phyloP scores from a whole-genome alignment of 2,113 vertebrate species.

The Tragulus kanchil region DNA sequence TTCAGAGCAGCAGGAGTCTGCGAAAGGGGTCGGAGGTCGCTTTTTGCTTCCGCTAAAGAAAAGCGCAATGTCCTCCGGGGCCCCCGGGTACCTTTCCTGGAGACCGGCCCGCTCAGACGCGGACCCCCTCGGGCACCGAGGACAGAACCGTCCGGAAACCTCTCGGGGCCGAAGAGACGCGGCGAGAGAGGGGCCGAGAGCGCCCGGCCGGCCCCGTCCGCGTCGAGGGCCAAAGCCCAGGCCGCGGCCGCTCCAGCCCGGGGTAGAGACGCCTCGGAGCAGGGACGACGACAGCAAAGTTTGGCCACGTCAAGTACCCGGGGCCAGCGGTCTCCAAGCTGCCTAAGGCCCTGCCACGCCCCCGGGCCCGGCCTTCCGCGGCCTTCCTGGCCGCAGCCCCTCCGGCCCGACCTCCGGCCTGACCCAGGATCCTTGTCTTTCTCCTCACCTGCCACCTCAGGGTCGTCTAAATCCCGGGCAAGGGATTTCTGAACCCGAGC shows the following conservation, averaged over 20 bases:
- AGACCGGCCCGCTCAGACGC: too few relatives aligned
- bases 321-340: too few relatives aligned
- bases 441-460: background rate
- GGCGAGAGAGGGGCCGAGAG: background rate
- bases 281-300: background rate
- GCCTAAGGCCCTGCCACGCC: background rate
- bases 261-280: background rate
- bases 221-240: background rate
- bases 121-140: background rate
- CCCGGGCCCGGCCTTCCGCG: background rate
- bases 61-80: background rate
- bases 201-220: background rate
- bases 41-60: too few relatives aligned
- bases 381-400: background rate
- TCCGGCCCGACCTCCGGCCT: background rate
- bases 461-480: background rate
- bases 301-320: fast-evolving
- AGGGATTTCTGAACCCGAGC: fast-evolving
- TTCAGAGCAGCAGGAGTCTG: fast-evolving
- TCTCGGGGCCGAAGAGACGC: background rate
- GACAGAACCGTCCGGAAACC: background rate
- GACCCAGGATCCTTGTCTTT: background rate
- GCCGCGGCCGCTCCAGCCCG: background rate
- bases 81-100: background rate
- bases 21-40: background rate